phyloP scores from a whole-genome alignment of 1,140 invertebrate genomes.

The Nomia melanderi region DNA sequence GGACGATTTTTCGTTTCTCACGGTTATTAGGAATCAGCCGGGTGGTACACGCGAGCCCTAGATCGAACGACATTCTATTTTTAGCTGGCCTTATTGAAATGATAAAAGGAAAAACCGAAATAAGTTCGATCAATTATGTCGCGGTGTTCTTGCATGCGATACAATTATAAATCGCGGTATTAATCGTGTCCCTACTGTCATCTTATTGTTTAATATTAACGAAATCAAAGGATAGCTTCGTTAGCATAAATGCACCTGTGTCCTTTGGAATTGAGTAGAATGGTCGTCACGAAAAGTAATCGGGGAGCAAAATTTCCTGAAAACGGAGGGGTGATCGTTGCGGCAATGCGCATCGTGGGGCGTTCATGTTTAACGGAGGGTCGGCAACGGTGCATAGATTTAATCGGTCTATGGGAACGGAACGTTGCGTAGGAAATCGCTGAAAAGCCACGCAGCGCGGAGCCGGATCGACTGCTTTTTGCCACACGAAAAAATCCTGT shows the following conservation, averaged over 20 bases:
- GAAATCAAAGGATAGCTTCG: too few relatives aligned
- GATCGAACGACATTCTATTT: background rate
- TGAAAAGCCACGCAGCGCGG: constrained; percentile 20
- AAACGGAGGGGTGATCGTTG: constrained; percentile 40
- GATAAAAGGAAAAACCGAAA: too few relatives aligned
- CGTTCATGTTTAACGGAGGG: constrained; percentile 46
- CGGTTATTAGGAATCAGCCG: too few relatives aligned
- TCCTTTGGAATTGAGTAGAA: background rate
- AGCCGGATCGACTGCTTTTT: constrained; percentile 13
- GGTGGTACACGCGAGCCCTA: background rate
- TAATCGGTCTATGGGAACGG: constrained; percentile 61
- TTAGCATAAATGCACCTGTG: background rate
- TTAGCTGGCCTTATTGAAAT: background rate
- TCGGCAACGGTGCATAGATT: constrained; percentile 65
- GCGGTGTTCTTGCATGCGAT: background rate
- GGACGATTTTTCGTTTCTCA: constrained; percentile 2
- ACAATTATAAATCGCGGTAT: too few relatives aligned
- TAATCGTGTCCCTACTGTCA: too few relatives aligned
- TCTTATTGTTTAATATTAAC: too few relatives aligned
- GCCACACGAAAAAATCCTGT: constrained; percentile 1
- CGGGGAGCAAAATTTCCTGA: constrained; percentile 10
- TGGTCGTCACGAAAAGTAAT: background rate
- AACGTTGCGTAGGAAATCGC: constrained; percentile 57
- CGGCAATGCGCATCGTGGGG: constrained; percentile 44
- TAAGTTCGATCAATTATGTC: background rate